Conservation (phyloP, 2,797 vertebrate genomes). For the Rhinatrema bivittatum region DNA sequence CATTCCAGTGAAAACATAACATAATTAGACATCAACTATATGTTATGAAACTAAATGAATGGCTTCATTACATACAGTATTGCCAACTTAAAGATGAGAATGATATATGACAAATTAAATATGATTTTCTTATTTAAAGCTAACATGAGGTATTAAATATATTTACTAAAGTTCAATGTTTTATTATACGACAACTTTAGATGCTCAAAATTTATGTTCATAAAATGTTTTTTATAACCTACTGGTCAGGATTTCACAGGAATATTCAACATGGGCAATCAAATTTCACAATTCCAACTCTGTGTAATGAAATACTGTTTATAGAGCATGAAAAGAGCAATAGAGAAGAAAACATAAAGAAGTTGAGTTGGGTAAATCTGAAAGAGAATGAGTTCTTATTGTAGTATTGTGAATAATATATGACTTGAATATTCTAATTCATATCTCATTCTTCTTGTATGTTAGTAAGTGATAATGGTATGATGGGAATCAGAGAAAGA, state of each 20-base stretch:
- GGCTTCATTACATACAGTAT: conserved; percentile 3
- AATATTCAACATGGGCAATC: conserved; percentile 2
- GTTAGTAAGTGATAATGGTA: too few species aligned
- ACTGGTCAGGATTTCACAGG: conserved; percentile 5
- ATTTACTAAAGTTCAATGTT: conserved; percentile 6
- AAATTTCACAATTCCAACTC: not conserved
- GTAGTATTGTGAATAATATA: too few species aligned
- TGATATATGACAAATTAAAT: not conserved
- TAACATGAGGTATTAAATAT: not conserved
- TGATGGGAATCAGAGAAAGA: too few species aligned
- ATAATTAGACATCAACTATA: conserved; percentile 5
- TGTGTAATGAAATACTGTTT: conserved; percentile 9
- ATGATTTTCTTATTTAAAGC: conserved; percentile 8
- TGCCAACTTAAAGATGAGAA: conserved; percentile 1
- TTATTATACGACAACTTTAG: not conserved
- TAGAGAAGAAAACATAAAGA: too few species aligned
- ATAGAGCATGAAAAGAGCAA: conserved; percentile 1
- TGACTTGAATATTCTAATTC: too few species aligned
- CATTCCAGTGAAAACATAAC: conserved; percentile 1
- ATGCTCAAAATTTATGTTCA: conserved; percentile 1
- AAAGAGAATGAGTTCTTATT: too few species aligned
- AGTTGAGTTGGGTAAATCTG: too few species aligned
- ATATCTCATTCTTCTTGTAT: too few species aligned
- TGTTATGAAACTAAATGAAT: not conserved
- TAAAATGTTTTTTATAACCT: conserved; percentile 5